Percentiles rank a stretch among this genome's conserved stretches.
Conservation (phyloP, 2,888 invertebrate species). For the Lochmaea capreae region DNA sequence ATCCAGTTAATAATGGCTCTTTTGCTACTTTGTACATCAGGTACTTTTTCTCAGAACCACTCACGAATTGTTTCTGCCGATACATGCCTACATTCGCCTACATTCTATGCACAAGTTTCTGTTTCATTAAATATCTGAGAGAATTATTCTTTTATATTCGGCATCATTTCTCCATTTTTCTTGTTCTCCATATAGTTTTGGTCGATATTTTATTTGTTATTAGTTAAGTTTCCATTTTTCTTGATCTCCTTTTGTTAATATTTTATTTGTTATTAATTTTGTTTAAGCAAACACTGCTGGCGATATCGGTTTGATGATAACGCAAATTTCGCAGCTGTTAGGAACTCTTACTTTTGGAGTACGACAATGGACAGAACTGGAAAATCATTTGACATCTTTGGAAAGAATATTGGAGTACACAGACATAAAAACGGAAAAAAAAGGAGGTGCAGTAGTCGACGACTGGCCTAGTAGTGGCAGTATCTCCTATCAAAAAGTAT, state of each 20-base stretch:
- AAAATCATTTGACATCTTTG: slow-evolving; percentile 88
- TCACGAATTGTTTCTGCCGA: too few species aligned
- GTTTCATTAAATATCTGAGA: too few species aligned
- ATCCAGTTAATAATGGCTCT: too few species aligned
- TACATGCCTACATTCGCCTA: too few species aligned
- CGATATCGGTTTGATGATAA: slow-evolving; percentile 72
- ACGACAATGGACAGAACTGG: slow-evolving; percentile 85
- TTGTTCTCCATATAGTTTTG: too few species aligned
- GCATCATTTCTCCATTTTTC: background rate
- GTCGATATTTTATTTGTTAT: background rate
- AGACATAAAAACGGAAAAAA: slow-evolving; percentile 32
- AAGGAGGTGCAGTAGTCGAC: slow-evolving; percentile 56
- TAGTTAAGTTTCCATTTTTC: background rate
- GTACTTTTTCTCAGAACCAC: too few species aligned
- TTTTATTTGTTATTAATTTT: background rate
- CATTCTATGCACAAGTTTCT: too few species aligned
- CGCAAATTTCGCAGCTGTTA: slow-evolving; percentile 82
- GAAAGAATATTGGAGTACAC: slow-evolving; percentile 75
- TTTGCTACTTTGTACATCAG: too few species aligned
- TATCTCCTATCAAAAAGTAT: slow-evolving; percentile 75
- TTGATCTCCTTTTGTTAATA: background rate
- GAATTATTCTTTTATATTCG: too few species aligned
- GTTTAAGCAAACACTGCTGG: slow-evolving; percentile 51
- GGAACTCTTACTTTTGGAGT: slow-evolving; percentile 73
- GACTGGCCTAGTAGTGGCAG: slow-evolving; percentile 80